Evolutionary conservation across 2,888 invertebrate species (phyloP).

Genomic region (Drosophila macrospina): DNA sequence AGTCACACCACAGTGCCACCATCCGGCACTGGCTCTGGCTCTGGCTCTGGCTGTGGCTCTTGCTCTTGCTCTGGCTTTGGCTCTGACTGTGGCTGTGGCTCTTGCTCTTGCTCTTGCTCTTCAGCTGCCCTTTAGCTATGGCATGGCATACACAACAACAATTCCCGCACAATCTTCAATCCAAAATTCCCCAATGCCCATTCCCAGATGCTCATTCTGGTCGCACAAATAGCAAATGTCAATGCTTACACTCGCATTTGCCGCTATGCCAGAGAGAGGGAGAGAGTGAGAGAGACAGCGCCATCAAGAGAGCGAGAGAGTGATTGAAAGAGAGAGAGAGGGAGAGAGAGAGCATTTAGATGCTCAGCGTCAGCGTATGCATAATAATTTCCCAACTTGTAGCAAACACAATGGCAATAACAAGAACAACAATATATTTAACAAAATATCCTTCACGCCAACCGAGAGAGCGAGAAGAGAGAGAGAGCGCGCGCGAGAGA

Average conservation of each 20-base stretch:
- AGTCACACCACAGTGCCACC: slow-evolving; percentile 28
- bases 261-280: too few relatives aligned
- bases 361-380: slow-evolving; percentile 24
- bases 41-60: background rate
- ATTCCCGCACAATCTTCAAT: slow-evolving; percentile 40
- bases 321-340: background rate
- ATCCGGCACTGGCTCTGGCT: background rate
- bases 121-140: background rate
- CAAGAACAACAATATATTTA: slow-evolving; percentile 18
- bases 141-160: slow-evolving; percentile 7
- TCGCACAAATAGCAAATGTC: slow-evolving; percentile 54
- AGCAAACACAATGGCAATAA: slow-evolving; percentile 38
- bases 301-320: background rate
- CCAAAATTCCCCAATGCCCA: slow-evolving; percentile 39
- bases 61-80: too few relatives aligned
- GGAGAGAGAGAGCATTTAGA: background rate
- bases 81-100: background rate
- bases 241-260: slow-evolving; percentile 47
- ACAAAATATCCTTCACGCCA: slow-evolving; percentile 33
- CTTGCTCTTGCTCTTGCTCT: background rate
- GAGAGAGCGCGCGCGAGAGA: background rate
- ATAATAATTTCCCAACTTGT: slow-evolving; percentile 59
- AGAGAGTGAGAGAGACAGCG: background rate
- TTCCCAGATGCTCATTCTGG: slow-evolving; percentile 16
- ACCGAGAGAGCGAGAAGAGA: background rate